Conservation (phyloP, 1,140 invertebrate genomes). For the Papilio xuthus region DNA sequence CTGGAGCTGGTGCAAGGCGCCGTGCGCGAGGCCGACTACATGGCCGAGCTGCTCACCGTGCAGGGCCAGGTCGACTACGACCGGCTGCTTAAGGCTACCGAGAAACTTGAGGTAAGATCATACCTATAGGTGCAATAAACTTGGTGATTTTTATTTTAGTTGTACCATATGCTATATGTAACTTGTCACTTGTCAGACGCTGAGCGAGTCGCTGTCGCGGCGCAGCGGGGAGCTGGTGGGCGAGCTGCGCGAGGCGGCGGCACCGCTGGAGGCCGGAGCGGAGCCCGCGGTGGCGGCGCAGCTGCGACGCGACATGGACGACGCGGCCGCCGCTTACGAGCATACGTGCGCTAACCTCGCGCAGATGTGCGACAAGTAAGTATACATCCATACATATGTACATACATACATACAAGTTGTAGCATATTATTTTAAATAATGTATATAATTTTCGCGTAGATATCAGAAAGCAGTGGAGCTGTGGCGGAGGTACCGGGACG, state of each 20-base stretch:
- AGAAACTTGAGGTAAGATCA: slow-evolving; percentile 88
- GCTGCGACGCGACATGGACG: slow-evolving; percentile 87
- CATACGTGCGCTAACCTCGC: slow-evolving; percentile 88
- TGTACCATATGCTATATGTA: background rate
- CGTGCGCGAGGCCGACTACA: slow-evolving; percentile 91
- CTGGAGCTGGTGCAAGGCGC: slow-evolving; percentile 90
- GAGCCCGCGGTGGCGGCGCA: slow-evolving; percentile 86
- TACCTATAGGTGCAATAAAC: background rate
- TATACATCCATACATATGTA: background rate
- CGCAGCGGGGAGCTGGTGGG: slow-evolving; percentile 86
- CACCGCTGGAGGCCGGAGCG: slow-evolving; percentile 86
- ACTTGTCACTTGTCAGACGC: slow-evolving; percentile 48
- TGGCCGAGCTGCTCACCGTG: slow-evolving; percentile 91
- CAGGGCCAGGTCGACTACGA: slow-evolving; percentile 92
- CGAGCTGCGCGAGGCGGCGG: slow-evolving; percentile 85
- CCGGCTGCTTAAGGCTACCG: slow-evolving; percentile 89
- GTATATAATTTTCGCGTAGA: slow-evolving; percentile 56
- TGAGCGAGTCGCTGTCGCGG: slow-evolving; percentile 68
- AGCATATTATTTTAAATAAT: no score
- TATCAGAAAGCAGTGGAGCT: slow-evolving; percentile 88
- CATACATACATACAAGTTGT: no score
- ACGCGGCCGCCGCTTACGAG: slow-evolving; percentile 88
- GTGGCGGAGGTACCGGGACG: slow-evolving; percentile 89
- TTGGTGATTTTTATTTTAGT: slow-evolving; percentile 4
- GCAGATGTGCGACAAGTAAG: slow-evolving; percentile 86